Conservation (phyloP, 2,797 vertebrate genomes). For the Nothura maculosa region DNA sequence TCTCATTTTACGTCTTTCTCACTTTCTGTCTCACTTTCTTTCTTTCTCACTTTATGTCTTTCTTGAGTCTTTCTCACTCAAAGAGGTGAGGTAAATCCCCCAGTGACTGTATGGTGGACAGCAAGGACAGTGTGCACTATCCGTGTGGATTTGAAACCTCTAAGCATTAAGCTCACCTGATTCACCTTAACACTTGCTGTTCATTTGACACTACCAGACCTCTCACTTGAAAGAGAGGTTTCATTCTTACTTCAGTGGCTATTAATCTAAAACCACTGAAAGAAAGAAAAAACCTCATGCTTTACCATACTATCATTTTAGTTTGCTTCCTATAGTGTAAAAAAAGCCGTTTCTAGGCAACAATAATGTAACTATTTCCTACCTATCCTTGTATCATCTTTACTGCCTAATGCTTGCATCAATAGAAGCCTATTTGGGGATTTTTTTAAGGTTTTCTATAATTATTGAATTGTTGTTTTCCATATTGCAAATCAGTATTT, state of each 20-base stretch:
- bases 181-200: neutral
- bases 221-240: neutral
- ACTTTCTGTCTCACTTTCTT: too few relatives aligned
- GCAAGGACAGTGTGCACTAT: neutral
- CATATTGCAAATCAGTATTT: neutral
- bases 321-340: neutral
- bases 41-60: too few relatives aligned
- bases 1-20: too few relatives aligned
- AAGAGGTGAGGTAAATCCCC: neutral
- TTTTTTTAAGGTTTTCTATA: neutral
- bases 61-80: neutral
- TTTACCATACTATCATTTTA: neutral
- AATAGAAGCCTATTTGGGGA: neutral
- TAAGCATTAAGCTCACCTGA: fast-evolving
- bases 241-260: neutral
- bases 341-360: neutral
- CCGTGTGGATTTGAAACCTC: neutral
- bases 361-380: neutral
- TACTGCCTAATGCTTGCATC: neutral
- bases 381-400: neutral
- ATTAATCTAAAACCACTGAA: neutral
- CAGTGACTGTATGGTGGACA: neutral
- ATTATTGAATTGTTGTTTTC: neutral
- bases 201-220: neutral
- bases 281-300: neutral